These are phyloP conservation scores for Ctenosaura bakeri DNA, from an alignment of 2,797 vertebrate species.

Conservation along the genomic window DNA sequence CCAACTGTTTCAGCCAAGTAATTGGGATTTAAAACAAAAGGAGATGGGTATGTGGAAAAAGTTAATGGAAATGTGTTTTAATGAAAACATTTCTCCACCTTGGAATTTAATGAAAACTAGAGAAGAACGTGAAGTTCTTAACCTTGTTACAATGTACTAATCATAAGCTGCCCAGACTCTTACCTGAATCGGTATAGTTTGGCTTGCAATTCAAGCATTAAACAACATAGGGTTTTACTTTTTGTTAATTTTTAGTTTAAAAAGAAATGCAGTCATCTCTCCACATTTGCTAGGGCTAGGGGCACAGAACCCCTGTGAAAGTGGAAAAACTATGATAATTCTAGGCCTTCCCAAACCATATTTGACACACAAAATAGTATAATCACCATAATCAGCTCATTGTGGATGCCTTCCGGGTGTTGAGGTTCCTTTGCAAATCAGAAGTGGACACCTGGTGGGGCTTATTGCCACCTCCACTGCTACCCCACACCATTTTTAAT, in stretches of 20 bases:
- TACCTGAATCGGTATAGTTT: not conserved
- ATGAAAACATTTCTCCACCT: not conserved
- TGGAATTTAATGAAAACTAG: not conserved
- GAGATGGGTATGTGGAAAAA: not conserved
- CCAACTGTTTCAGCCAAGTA: not conserved
- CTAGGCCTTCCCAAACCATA: too few relatives aligned
- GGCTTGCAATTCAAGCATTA: not conserved
- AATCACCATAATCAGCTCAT: too few relatives aligned
- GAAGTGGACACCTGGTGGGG: too few relatives aligned
- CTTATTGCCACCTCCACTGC: too few relatives aligned
- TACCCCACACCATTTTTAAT: too few relatives aligned
- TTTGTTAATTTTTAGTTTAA: not conserved
- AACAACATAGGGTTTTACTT: not conserved
- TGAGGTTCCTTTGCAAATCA: too few relatives aligned
- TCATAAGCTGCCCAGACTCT: not conserved
- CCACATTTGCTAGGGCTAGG: too few relatives aligned
- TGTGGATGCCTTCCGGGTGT: too few relatives aligned
- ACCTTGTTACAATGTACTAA: not conserved
- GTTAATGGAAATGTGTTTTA: not conserved
- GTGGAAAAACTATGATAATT: too few relatives aligned
- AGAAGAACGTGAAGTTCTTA: not conserved
- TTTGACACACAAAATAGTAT: too few relatives aligned
- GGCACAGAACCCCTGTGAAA: too few relatives aligned
- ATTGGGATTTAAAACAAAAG: not conserved
- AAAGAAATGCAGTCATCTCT: not conserved